Base-by-base conservation (phyloP, 1,140 invertebrate genomes). In the Brachystomella parvula region DNA sequence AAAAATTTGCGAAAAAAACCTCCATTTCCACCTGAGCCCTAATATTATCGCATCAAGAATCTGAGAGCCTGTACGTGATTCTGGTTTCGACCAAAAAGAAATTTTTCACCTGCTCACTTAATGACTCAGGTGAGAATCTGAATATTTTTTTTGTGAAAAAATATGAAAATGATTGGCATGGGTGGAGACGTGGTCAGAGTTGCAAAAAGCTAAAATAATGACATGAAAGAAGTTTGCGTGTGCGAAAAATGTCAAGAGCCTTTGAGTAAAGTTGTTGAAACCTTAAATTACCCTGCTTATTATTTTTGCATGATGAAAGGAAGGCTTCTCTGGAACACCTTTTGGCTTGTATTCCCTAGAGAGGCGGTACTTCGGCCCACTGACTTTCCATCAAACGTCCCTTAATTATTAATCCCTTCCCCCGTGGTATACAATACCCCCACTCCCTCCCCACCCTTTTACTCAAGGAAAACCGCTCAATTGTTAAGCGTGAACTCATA, bases 181-280 rank as follows among this genome's bases (percentile, higher is more conserved):
- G 19, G 35, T 9, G 35, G 19, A 19, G 35, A 39, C 6, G 35
- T 39, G 35, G 35, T 39, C 19, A 19, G 19, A 6, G 35, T 39
- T 19, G 35, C 6, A 19, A 6, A 39, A 39, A 39, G 19, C 89
- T 6, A 19, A 39, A 9, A 19, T 39, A 39, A 39, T 19, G 35
- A 6, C 35, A 39, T 9, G 6, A 9, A 9, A 19, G 19, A 19
- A 19, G 35, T 39, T 39, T 19, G 35, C 35, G 35, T 39, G 35
- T 39, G 35, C 35, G 35, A 39, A 39, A 39, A 39, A 39, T 39
- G 35, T 39, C 35, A 39, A 19, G 19, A 39, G 19, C 35, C 6
- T 39, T 39, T 39, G 19, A 39, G 35, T n/a, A n/a, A 39, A 39
- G 35, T 39, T 39, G 35, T 39, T 39, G 35, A 39, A 39, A 19